phyloP scores from a whole-genome alignment of 2,888 invertebrate genomes.

The Parnassius orleans region DNA sequence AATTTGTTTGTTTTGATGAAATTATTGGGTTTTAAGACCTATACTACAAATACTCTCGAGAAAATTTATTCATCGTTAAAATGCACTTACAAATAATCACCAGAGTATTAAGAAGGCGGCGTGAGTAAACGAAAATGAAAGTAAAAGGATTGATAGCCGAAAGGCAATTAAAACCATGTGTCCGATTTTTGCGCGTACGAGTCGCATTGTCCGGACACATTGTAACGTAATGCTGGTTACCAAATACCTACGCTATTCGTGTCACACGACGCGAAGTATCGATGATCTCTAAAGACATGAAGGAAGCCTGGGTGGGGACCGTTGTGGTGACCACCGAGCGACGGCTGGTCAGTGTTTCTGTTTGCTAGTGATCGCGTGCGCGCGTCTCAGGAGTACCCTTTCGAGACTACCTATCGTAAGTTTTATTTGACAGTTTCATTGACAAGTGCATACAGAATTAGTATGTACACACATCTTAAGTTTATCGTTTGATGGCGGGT shows the following conservation, averaged over 20 bases:
- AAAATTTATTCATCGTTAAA: too few species aligned
- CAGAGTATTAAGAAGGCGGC: too few species aligned
- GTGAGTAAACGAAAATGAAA: too few species aligned
- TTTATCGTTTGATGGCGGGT: background rate
- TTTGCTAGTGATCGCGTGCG: conserved; percentile 37
- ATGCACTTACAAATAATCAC: too few species aligned
- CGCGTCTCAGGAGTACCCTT: conserved; percentile 38
- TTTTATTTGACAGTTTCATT: conserved; percentile 29
- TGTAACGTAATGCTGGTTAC: conserved; percentile 36
- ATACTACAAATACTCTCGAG: too few species aligned
- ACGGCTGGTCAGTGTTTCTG: conserved; percentile 42
- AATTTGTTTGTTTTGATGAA: too few species aligned
- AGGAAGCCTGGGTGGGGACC: conserved; percentile 42
- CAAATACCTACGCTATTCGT: conserved; percentile 36
- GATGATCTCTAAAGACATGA: conserved; percentile 34
- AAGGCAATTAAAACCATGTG: too few species aligned
- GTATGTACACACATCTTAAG: too few species aligned
- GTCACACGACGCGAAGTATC: conserved; percentile 39
- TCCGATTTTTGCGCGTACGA: background rate
- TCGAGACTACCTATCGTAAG: conserved; percentile 38
- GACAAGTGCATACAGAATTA: background rate
- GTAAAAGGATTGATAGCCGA: too few species aligned
- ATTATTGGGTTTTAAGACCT: too few species aligned
- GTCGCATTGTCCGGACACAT: conserved; percentile 7
- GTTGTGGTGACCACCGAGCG: conserved; percentile 36